Percentiles rank a stretch among this genome's conserved stretches.
Conservation (phyloP, 2,888 invertebrate species). For the Gastrophysa polygoni region DNA sequence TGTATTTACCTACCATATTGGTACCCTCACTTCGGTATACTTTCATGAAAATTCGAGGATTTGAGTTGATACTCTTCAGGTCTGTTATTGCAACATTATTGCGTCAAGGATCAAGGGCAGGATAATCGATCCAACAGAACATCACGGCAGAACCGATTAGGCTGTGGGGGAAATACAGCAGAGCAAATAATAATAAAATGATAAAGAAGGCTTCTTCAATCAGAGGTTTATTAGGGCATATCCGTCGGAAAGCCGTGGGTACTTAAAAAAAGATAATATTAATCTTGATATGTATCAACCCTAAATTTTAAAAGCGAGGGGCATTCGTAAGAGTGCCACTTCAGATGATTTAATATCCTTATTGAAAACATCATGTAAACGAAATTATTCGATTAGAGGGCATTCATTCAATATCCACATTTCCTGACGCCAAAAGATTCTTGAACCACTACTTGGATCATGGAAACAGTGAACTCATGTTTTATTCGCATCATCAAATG, state of each 20-base stretch:
- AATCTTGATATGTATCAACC: conserved; percentile 33
- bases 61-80: no score
- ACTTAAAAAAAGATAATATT: conserved; percentile 35
- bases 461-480: no score
- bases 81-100: no score
- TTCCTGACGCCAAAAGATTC: neutral
- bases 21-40: no score
- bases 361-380: conserved; percentile 34
- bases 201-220: conserved; percentile 26
- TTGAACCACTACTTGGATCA: no score
- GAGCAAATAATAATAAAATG: conserved; percentile 17
- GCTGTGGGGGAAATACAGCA: conserved; percentile 4
- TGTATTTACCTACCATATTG: no score
- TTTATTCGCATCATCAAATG: no score
- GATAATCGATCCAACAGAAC: neutral
- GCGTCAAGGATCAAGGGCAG: no score
- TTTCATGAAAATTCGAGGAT: no score
- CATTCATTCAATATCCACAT: conserved; percentile 11
- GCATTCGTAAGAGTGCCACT: conserved; percentile 34
- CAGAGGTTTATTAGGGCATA: conserved; percentile 32
- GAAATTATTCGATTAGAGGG: conserved; percentile 2
- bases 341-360: conserved; percentile 43
- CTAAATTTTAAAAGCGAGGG: conserved; percentile 35
- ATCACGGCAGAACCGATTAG: neutral
- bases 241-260: conserved; percentile 15